These are phyloP conservation scores for Styela plicata DNA, from an alignment of 23 tunicate genomes.

Conservation along the genomic window DNA sequence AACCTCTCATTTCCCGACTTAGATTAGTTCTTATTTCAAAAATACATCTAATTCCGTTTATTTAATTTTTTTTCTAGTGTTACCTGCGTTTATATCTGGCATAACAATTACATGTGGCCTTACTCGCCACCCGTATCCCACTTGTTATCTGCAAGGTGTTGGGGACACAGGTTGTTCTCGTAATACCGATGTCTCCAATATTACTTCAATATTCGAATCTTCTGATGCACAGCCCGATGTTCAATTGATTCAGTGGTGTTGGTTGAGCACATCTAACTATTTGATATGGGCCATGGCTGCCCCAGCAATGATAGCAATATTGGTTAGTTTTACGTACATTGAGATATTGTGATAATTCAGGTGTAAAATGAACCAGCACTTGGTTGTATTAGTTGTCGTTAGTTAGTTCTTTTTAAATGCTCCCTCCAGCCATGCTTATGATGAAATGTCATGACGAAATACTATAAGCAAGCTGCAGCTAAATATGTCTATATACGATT, in stretches of 20 bases:
- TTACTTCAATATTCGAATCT: not conserved
- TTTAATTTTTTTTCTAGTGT: conserved; percentile 31
- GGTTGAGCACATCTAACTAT: conserved; percentile 56
- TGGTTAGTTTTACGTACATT: conserved; percentile 32
- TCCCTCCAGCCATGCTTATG: no score
- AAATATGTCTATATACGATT: no score
- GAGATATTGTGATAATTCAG: no score
- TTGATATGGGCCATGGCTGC: conserved; percentile 45
- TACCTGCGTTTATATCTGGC: conserved; percentile 47
- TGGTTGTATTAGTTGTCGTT: no score
- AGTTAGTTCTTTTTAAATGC: no score
- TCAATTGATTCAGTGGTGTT: conserved; percentile 73
- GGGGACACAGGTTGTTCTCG: conserved; percentile 54
- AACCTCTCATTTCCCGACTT: no score
- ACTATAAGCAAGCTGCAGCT: no score
- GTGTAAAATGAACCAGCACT: no score
- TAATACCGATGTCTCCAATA: not conserved
- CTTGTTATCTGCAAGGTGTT: conserved; percentile 80
- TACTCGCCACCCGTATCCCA: conserved; percentile 50
- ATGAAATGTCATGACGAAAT: no score
- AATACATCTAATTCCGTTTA: no score
- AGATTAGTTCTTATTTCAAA: no score
- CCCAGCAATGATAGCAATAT: conserved; percentile 43
- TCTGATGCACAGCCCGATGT: conserved; percentile 55
- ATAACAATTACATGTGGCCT: conserved; percentile 49